Percentiles rank a stretch among this genome's conserved stretches.
phyloP scores from a whole-genome alignment of 2,113 vertebrate species.

The Rhipidura dahli region DNA sequence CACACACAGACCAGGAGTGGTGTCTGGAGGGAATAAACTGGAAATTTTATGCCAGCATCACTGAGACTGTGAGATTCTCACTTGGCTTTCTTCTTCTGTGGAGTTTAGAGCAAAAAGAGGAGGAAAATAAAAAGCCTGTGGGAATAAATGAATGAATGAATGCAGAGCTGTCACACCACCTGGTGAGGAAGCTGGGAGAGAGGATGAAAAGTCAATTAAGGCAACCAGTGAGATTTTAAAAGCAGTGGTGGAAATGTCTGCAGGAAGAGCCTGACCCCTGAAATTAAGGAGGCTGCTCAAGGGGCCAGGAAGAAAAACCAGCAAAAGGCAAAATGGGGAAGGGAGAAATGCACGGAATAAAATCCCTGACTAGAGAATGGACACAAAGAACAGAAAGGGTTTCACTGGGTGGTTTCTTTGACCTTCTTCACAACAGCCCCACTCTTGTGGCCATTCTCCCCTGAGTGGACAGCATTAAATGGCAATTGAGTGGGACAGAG shows the following conservation, averaged over 20 bases:
- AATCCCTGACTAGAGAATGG: background rate
- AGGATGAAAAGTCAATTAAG: conserved; percentile 36
- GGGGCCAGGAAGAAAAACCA: background rate
- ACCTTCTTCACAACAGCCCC: background rate
- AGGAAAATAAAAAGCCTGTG: background rate
- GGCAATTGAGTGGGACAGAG: background rate
- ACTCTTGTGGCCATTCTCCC: background rate
- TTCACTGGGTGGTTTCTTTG: background rate
- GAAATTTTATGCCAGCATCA: background rate
- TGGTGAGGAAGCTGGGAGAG: background rate
- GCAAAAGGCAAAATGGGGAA: background rate
- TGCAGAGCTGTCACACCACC: background rate
- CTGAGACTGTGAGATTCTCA: background rate
- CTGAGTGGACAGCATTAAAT: background rate
- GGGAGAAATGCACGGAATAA: background rate
- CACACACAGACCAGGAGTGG: background rate
- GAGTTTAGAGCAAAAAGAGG: background rate
- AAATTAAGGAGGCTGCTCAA: background rate
- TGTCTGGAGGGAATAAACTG: background rate
- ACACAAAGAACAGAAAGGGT: background rate
- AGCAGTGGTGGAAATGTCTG: background rate
- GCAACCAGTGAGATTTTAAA: conserved; percentile 52
- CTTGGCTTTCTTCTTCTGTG: background rate
- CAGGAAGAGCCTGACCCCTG: background rate
- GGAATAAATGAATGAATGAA: background rate